Evolutionary conservation across 2,113 vertebrate genomes (phyloP), one percentile per base, ranked within the genome.

Genomic region (Merops nubicus): DNA sequence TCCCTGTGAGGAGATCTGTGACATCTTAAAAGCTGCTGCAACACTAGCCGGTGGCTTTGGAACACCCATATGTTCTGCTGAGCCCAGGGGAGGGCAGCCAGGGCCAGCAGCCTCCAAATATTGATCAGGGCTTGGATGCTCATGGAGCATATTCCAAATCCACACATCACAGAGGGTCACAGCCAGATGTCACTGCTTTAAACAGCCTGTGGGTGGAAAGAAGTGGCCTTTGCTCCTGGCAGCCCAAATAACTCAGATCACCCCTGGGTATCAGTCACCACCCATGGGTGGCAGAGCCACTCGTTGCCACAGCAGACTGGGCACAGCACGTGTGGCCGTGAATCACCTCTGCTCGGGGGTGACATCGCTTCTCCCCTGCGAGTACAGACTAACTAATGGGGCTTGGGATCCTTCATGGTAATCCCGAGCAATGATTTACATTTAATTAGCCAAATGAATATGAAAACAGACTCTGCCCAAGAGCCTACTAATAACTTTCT

Each of bases 1-100:
- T 75, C 64, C 80, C 89, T 3, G 0, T 1, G 2, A 84, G 47
- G 60, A 95, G 91, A 85, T 91, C 14, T 1, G 38, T 96, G 86
- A 93, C 83, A 93, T 59, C 72, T 91, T 89, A 96, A 95, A 86
- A 95, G 93, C 95, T 89, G 23, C 60, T 97, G 94, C 94, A 97
- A 92, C 73, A 60, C 11, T 92, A 96, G 80, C 76, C 0, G 2
- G 38, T 36, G 45, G n/a, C 67, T 96, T 77, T 51, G 73, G 86
- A 92, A 72, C 80, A 86, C 94, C 94, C 96, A 96, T 95, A 96
- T 97, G 96, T 38, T 97, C 83, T 33, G 1, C 33, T 5, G 6
- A 38, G 15, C 96, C 86, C 95, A 77, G 38, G 91, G 94, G 92
- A 93, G 68, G 45, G 47, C 34, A 67, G 47, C 13, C 33, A 60